Percentiles rank a stretch among this genome's conserved stretches.
phyloP scores from a whole-genome alignment of 2,797 vertebrate genomes.

The Remorina albescens region DNA sequence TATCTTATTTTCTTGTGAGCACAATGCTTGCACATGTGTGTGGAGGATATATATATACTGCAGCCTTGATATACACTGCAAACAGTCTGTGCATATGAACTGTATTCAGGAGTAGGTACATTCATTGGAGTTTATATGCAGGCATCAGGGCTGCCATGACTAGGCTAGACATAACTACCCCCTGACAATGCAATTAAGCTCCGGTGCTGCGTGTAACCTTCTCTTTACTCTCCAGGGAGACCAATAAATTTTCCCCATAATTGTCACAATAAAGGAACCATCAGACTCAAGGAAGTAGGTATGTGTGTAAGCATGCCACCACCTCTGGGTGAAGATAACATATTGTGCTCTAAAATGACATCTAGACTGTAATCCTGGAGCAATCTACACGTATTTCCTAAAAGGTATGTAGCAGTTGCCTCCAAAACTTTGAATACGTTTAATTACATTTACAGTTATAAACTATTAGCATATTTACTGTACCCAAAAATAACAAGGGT shows the following conservation, averaged over 20 bases:
- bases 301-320: constrained; percentile 65
- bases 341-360: constrained; percentile 60
- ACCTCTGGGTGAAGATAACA: constrained; percentile 55
- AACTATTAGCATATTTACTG: constrained; percentile 25
- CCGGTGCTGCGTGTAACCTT: constrained; percentile 80
- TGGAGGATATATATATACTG: constrained; percentile 3
- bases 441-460: constrained; percentile 32
- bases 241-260: constrained; percentile 83
- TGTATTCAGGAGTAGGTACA: constrained; percentile 45
- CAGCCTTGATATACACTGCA: too few species aligned
- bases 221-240: constrained; percentile 84
- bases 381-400: constrained; percentile 3
- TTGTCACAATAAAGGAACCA: constrained; percentile 84
- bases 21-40: not conserved
- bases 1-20: constrained; percentile 59
- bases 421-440: constrained; percentile 44
- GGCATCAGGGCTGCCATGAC: constrained; percentile 63
- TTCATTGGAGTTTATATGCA: constrained; percentile 58
- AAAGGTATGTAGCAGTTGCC: constrained; percentile 24
- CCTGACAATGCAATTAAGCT: constrained; percentile 85
- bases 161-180: constrained; percentile 71
- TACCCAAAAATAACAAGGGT: constrained; percentile 34
- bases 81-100: constrained; percentile 39
- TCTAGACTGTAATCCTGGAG: constrained; percentile 41
- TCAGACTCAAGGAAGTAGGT: constrained; percentile 74